Base-by-base conservation (phyloP, 2,888 invertebrate species). In the Dione vanillae region DNA sequence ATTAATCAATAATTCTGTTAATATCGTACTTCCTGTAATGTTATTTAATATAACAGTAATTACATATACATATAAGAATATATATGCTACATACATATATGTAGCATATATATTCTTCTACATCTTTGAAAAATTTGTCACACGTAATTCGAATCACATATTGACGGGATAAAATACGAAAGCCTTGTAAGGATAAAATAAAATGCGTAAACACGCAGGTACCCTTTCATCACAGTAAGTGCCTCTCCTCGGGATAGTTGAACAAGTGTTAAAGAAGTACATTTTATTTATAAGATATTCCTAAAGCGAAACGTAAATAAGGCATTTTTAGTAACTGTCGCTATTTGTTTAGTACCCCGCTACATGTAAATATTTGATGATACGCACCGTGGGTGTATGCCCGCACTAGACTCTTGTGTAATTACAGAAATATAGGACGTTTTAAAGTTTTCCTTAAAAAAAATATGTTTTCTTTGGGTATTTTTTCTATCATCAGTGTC, bases 121-220 rank as follows among this genome's bases (percentile, higher is more conserved):
- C 54, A 16, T 56, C 56, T 56, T 56, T 16, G 37, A 16, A 56
- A 16, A 40, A 40, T 19, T 37, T 47, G 64, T 40, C 47, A 40
- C 49, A 49, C 40, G 37, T 40, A 61, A 54, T 69, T 27, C 35
- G 20, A 19, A 62, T 27, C 40, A 27, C n/a, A 61, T 16, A 61
- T 62, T 61, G 16, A 16, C 52, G n/a, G 59, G 56, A 74, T 70
- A 70, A 70, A 75, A 40, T 40, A 40, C 37, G 67, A 71, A 71
- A 73, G 65, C 65, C 66, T 59, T 66, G 49, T 58, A 47, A 65
- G 67, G 71, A 71, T 71, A 56, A 71, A 71, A 74, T 70, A 65
- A 76, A 75, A 77, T 78, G 77, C 77, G 77, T 75, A 74, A 67
- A 74, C 77, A 78, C 77, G 75, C 71, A 67, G 68, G 45, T 65